A percentile compares a stretch with the other conserved stretches of the same genome.
These are phyloP conservation scores for Podocnemis expansa DNA, from an alignment of 2,113 vertebrate species.

Conservation along the genomic window DNA sequence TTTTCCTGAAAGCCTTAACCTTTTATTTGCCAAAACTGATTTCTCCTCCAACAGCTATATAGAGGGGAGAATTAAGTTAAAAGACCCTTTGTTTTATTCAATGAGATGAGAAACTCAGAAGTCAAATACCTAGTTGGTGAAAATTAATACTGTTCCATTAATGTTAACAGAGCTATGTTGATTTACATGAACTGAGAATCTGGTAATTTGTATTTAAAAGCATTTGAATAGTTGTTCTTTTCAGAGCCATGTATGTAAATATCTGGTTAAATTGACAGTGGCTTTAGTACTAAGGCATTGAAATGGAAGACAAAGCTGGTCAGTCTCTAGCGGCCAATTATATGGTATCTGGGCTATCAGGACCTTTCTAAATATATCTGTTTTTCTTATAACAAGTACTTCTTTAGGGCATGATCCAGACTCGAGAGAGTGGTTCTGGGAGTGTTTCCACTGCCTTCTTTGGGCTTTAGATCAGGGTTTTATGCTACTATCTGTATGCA, in stretches of 20 bases:
- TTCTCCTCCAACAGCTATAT: not conserved
- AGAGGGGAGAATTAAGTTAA: not conserved
- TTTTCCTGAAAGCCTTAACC: not conserved
- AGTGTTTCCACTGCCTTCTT: not conserved
- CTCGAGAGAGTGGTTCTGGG: not conserved
- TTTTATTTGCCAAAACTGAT: not conserved
- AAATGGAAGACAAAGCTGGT: not conserved
- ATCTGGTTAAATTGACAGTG: not conserved
- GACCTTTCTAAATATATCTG: not conserved
- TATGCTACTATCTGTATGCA: not conserved
- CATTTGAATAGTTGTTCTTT: not conserved
- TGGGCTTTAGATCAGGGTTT: not conserved
- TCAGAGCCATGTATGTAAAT: not conserved
- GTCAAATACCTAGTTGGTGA: not conserved
- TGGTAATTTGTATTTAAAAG: not conserved
- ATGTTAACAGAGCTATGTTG: not conserved
- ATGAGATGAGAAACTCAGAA: not conserved
- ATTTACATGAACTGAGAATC: not conserved
- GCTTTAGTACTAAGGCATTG: not conserved
- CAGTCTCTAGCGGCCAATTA: not conserved
- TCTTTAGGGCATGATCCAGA: not conserved
- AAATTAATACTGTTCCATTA: not conserved
- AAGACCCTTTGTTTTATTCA: not conserved
- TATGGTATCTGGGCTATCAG: not conserved
- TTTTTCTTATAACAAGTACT: not conserved